A percentile compares a stretch with the other conserved stretches of the same genome.
Conservation (phyloP, 2,888 invertebrate genomes). For the Epinotia nisella region DNA sequence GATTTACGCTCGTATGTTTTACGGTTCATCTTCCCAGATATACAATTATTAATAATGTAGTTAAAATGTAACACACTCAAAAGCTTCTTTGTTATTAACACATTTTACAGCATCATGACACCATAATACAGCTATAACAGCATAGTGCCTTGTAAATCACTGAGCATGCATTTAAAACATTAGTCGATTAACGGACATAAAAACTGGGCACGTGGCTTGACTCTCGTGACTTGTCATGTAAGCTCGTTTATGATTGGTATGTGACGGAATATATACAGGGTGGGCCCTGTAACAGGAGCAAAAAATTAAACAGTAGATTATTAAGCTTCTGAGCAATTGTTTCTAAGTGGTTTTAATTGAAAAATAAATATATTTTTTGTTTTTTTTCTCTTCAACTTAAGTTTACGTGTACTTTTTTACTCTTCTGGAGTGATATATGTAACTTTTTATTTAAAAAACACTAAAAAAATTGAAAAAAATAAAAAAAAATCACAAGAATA, state of each 20-base stretch:
- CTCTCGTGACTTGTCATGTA: constrained; percentile 3
- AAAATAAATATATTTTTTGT: too few relatives aligned
- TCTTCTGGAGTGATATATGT: too few relatives aligned
- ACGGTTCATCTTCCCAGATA: background rate
- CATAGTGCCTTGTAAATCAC: constrained; percentile 22
- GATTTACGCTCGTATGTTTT: background rate
- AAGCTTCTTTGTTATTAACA: constrained; percentile 4
- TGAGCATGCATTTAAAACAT: constrained; percentile 20
- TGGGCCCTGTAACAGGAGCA: too few relatives aligned
- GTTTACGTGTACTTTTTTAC: too few relatives aligned
- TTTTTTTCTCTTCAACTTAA: too few relatives aligned
- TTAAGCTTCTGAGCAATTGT: too few relatives aligned
- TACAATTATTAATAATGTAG: background rate
- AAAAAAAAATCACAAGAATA: too few relatives aligned
- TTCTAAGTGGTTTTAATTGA: too few relatives aligned
- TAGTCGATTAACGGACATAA: constrained; percentile 21
- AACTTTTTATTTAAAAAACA: too few relatives aligned
- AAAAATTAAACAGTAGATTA: too few relatives aligned
- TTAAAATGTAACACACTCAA: constrained; percentile 1
- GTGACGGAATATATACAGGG: background rate
- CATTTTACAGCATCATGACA: constrained; percentile 21
- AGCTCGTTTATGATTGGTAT: constrained; percentile 1
- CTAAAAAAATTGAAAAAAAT: too few relatives aligned
- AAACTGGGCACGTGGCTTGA: constrained; percentile 27
- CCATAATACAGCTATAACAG: constrained; percentile 25